A percentile compares a stretch with the other conserved stretches of the same genome.
phyloP scores from a whole-genome alignment of 2,888 invertebrate genomes.

The Thumatha senex region DNA sequence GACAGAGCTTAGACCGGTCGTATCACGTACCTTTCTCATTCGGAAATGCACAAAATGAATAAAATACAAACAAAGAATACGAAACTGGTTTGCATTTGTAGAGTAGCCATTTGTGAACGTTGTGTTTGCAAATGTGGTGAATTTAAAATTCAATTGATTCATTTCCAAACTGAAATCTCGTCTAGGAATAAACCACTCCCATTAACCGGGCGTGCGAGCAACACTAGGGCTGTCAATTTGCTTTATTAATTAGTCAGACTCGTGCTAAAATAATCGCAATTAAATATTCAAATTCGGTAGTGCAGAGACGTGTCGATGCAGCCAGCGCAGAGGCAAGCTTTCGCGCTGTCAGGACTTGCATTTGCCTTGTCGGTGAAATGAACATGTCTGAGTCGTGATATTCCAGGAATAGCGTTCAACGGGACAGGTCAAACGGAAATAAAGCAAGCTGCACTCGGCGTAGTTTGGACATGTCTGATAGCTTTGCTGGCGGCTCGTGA shows the following conservation, averaged over 20 bases:
- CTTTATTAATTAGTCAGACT: constrained; percentile 65
- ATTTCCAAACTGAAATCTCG: constrained; percentile 45
- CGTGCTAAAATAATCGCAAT: constrained; percentile 69
- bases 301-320: constrained; percentile 75
- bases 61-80: constrained; percentile 71
- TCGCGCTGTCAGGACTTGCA: constrained; percentile 70
- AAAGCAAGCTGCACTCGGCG: constrained; percentile 76
- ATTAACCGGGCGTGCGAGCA: constrained; percentile 49
- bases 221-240: constrained; percentile 61
- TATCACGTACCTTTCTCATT: constrained; percentile 63
- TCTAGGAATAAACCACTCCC: constrained; percentile 53
- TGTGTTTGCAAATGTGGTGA: constrained; percentile 52
- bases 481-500: constrained; percentile 70
- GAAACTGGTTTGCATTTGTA: constrained; percentile 61
- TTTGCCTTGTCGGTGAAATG: constrained; percentile 72
- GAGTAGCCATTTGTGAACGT: constrained; percentile 57
- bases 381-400: constrained; percentile 71
- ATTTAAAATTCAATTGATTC: constrained; percentile 64
- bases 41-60: constrained; percentile 69
- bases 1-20: constrained; percentile 44
- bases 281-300: constrained; percentile 77
- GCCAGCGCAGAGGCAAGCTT: constrained; percentile 32
- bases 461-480: constrained; percentile 79
- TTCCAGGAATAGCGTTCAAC: constrained; percentile 74
- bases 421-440: constrained; percentile 80